Conservation (phyloP, 1,140 invertebrate genomes). For the Scaptomyza pallida region DNA sequence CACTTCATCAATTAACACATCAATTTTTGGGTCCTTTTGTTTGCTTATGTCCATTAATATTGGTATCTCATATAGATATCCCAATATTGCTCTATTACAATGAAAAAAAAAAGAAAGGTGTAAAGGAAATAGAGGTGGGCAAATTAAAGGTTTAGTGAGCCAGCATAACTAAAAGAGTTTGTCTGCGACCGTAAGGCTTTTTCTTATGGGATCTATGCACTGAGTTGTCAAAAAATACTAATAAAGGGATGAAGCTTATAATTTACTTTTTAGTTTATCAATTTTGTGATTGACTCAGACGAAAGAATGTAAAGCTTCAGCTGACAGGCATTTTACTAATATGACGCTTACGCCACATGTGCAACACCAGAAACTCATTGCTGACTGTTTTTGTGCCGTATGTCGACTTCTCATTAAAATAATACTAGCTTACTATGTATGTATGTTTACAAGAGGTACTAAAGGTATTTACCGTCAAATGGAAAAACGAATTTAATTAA, state of each 20-base stretch:
- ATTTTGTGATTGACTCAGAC: constrained; percentile 12
- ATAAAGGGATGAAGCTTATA: not conserved
- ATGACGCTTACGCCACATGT: constrained; percentile 32
- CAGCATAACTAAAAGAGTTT: not conserved
- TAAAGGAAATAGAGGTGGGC: not conserved
- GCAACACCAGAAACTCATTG: constrained; percentile 39
- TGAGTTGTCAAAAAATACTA: too few species aligned
- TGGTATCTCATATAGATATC: constrained; percentile 41
- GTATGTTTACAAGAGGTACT: constrained; percentile 18
- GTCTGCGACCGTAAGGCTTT: not conserved
- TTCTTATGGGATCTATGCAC: too few species aligned
- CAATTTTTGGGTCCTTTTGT: constrained; percentile 40
- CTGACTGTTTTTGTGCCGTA: constrained; percentile 34
- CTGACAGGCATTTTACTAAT: constrained; percentile 12
- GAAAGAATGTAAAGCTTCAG: constrained; percentile 8
- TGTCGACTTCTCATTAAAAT: constrained; percentile 48
- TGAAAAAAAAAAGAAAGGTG: constrained; percentile 15
- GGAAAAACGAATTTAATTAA: constrained; percentile 61
- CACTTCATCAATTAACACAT: constrained; percentile 66
- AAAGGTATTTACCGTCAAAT: constrained; percentile 45
- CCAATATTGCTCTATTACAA: constrained; percentile 1
- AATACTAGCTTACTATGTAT: constrained; percentile 4
- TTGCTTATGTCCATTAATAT: constrained; percentile 16
- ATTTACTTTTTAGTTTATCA: too few species aligned
- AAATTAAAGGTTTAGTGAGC: too few species aligned